Base-by-base conservation (phyloP, 2,797 vertebrate genomes). In the Fringilla coelebs region DNA sequence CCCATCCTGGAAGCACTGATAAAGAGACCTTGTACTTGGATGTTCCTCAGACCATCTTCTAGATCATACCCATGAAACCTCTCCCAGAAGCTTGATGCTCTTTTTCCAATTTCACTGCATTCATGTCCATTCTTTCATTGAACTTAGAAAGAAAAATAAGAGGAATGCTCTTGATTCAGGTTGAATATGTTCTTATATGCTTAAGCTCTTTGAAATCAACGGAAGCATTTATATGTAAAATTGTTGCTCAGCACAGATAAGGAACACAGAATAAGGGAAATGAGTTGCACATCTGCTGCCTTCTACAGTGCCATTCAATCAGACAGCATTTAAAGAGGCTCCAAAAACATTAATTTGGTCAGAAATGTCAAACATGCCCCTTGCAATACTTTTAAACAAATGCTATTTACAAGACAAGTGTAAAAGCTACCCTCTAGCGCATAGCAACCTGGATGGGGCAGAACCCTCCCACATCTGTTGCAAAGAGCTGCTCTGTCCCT, bases 301-400 rank as follows among this genome's bases (percentile, higher is more conserved):
- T 92, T 94, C 76, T 66, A 40, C 78, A 88, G 61, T 15, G 32
- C 21, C 29, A 65, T 85, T 88, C 14, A 62, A 60, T 74, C 73
- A 89, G 83, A 96, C 97, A 95, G 51, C 48, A 84, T 72, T 76
- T 74, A 89, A 96, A 96, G 85, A 89, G 84, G 68, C 61, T 94
- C 89, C 87, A 68, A 91, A 96, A 96, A 86, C 5, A 92, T 72
- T 86, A 83, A 34, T 96, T 96, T 97, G 92, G 77, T 96, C 89
- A 93, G 88, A 97, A 97, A 94, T 82, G 62, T 88, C 91, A 96
- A 73, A 89, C 31, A 34, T 32, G 71, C 52, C 88, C 46, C 65
- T 74, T 48, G 10, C 40, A 88, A 93, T 87, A 76, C 85, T 90
- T 90, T 17, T 19, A 58, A 90, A 62, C 19, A 66, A 68, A 41